Percentiles rank a stretch among this genome's conserved stretches.
These are phyloP conservation scores for Eleutherodactylus coqui DNA, from an alignment of 2,797 vertebrate genomes.

Conservation along the genomic window DNA sequence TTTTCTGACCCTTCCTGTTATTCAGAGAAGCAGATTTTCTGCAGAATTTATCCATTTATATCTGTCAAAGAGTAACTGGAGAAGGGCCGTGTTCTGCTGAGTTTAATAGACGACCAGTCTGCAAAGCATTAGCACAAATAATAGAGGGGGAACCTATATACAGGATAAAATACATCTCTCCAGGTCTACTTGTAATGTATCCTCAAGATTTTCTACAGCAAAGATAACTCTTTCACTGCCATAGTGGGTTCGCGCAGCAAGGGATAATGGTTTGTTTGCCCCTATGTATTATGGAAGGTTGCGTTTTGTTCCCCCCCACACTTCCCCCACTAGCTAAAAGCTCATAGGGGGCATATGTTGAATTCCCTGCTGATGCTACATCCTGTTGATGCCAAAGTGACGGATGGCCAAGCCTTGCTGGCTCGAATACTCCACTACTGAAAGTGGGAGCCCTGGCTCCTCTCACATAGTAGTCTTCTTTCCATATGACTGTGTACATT, in stretches of 20 bases:
- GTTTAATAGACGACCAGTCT: conserved; percentile 23
- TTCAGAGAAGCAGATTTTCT: conserved; percentile 5
- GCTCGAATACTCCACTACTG: conserved; percentile 68
- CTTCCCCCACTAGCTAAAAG: conserved; percentile 68
- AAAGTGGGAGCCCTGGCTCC: conserved; percentile 55
- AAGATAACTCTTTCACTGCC: conserved; percentile 1
- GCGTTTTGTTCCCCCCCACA: conserved; percentile 66
- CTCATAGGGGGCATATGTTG: conserved; percentile 73
- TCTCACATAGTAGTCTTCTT: conserved; percentile 28
- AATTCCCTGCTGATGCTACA: conserved; percentile 74
- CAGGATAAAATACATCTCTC: not conserved
- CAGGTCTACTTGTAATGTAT: not conserved
- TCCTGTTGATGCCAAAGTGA: conserved; percentile 74
- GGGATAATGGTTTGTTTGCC: conserved; percentile 37
- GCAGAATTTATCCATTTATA: conserved; percentile 46
- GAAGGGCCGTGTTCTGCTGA: conserved; percentile 5
- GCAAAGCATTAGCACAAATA: conserved; percentile 18
- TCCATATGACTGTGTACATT: conserved; percentile 31
- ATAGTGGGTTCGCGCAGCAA: conserved; percentile 9
- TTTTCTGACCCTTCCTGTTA: conserved; percentile 27
- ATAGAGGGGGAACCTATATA: conserved; percentile 22
- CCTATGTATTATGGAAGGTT: not conserved
- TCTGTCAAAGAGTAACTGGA: conserved; percentile 31
- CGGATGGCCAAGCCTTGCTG: conserved; percentile 68
- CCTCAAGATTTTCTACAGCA: not conserved